Base-by-base conservation (phyloP, 2,797 vertebrate species). In the Martes flavigula region DNA sequence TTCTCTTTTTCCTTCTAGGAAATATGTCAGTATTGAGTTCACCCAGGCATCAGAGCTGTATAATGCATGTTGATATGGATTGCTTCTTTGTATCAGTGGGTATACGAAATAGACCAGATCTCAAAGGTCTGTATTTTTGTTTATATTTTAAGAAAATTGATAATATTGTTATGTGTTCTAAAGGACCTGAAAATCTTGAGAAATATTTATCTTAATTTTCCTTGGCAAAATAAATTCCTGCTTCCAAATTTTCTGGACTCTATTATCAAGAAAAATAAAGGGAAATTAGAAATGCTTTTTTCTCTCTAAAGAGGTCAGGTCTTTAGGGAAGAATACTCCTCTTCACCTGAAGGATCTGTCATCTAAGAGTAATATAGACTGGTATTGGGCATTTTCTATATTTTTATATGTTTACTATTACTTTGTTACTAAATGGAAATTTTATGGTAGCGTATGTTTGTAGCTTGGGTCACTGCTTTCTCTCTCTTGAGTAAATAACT, bases 21-120 rank as follows among this genome's bases (percentile, higher is more conserved):
- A 98, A 96, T 98, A 87, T 97, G 97, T 98, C 98, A 97, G 94
- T 98, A 95, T 98, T 98, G 97, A 97, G 96, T 89, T 98, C 99
- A 92, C 98, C 99, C 97, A 99, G 98, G 97, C 99, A 98, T 93
- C 99, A 99, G 98, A 99, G 99, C 82, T 99, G 99, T 98, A 99
- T 99, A 97, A 99, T 99, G 98, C 99, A 99, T 94, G 99, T 99
- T 97, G 99, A 99, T 99, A 99, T 99, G 99, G 99, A 99, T 98
- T 99, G 99, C 98, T 99, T 99, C 98, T 99, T 99, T 99, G 99
- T 99, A 79, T 99, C 99, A 91, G 99, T 99, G 97, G 99, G 99
- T 98, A 99, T 99, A 97, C 99, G 99, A 98, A 99, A 99, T 98
- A 99, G 99, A 97, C 99, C 99, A 72, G 99, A 99, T 95, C 99